Evolutionary conservation across 2,797 vertebrate species (phyloP), one percentile per base, ranked within the genome.

Genomic region (Buceros bicornis): DNA sequence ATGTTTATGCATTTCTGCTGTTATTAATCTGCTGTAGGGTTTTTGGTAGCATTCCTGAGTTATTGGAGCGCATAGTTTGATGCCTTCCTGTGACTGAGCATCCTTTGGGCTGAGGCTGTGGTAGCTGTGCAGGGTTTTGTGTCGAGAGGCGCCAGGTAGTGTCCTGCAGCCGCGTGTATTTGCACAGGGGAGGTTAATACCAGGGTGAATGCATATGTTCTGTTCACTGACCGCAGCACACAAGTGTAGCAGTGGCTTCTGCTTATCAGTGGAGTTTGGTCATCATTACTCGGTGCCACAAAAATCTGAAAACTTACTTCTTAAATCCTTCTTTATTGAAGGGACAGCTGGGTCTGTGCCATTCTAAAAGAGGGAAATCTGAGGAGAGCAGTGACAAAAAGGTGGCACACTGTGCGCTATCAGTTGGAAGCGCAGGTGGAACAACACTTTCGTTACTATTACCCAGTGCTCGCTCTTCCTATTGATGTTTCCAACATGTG

Each of bases 401-500:
- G 54, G 62, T 47, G 76, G 70, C n/a, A 10, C 37, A 12, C 53
- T 2, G 2, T 54, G 94, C 54, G 80, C 85, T 89, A 25, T 86
- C 86, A 66, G 35, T 43, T 86, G 82, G 56, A 92, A 84, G 90
- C 74, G 65, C 73, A 90, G 81, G 81, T 81, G 64, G 73, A 94
- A 70, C 56, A 72, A 43, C 26, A 58, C 66, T 88, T 6, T 24
- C 54, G 64, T 87, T 87, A 60, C 22, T 64, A 40, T 66, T 64
- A 84, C 70, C 19, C 31, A 10, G 33, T 51, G 45, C 47, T 80
- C 43, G 76, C 86, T 94, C 53, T 86, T 60, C 76, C 88, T 76
- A 11, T 33, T 80, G 43, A 69, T 79, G 83, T 87, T 96, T 82
- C 88, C 86, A 84, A 42, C 48, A 10, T 58, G 37, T 53, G 62